Conservation (phyloP, 1,140 invertebrate genomes). For the Plutomurus gul region DNA sequence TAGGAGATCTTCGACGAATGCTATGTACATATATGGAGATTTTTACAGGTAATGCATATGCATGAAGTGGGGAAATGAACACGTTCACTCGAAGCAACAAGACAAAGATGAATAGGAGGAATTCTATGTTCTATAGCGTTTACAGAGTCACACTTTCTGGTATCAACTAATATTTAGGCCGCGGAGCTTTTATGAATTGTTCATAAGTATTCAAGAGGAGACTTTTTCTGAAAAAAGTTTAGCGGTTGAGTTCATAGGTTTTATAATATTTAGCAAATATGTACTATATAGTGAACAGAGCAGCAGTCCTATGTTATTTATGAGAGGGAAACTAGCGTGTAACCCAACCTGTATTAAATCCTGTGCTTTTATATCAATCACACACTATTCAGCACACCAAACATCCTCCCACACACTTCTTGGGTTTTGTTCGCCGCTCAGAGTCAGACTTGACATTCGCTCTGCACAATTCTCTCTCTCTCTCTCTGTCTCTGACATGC, state of each 20-base stretch:
- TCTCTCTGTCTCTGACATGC: neutral
- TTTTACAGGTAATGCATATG: neutral
- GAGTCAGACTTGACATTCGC: neutral
- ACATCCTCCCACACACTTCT: conserved; percentile 15
- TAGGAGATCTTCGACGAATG: too few relatives aligned
- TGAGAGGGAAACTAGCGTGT: neutral
- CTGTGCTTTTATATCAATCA: conserved; percentile 1
- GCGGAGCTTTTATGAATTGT: too few relatives aligned
- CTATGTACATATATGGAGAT: too few relatives aligned
- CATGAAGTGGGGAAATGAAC: neutral
- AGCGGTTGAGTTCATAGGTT: too few relatives aligned
- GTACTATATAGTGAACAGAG: neutral
- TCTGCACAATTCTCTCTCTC: neutral
- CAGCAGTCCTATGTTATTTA: neutral
- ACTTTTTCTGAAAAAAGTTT: too few relatives aligned
- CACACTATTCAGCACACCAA: neutral
- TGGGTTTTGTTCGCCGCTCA: neutral
- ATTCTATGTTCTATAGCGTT: neutral
- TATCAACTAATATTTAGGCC: too few relatives aligned
- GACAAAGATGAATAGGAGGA: conserved; percentile 1
- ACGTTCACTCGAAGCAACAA: neutral
- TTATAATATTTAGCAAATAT: too few relatives aligned
- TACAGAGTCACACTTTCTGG: neutral
- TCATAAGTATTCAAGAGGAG: too few relatives aligned
- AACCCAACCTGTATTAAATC: conserved; percentile 3